Evolutionary conservation across 2,888 invertebrate genomes (phyloP).

Genomic region (Bellardia bayeri): DNA sequence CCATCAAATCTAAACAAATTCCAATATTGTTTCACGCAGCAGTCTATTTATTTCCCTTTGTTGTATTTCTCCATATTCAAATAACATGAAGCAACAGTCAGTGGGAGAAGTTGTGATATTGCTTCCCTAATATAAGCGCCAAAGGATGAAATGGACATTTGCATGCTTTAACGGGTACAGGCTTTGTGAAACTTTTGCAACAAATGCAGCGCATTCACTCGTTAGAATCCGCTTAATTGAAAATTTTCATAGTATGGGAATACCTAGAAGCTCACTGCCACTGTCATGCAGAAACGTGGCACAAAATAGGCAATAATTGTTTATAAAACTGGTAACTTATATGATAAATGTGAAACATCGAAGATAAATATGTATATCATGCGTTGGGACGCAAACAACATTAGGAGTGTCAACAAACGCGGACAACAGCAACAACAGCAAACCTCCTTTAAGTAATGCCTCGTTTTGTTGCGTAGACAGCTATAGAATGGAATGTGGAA

Average conservation of each 20-base stretch:
- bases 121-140: slow-evolving; percentile 25
- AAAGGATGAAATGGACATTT: slow-evolving; percentile 54
- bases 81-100: slow-evolving; percentile 55
- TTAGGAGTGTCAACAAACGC: slow-evolving; percentile 15
- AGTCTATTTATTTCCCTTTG: slow-evolving; percentile 33
- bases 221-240: slow-evolving; percentile 74
- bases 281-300: slow-evolving; percentile 28
- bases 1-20: slow-evolving; percentile 44
- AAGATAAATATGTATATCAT: not conserved
- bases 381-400: not conserved
- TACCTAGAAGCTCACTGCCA: slow-evolving; percentile 3
- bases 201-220: slow-evolving; percentile 74
- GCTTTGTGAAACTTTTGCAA: slow-evolving; percentile 48
- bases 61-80: not conserved
- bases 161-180: slow-evolving; percentile 21
- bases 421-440: not conserved
- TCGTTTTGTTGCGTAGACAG: not conserved
- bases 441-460: slow-evolving; percentile 1
- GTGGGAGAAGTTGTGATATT: slow-evolving; percentile 21
- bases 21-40: slow-evolving; percentile 49
- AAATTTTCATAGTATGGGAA: slow-evolving; percentile 21
- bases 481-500: not conserved
- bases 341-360: slow-evolving; percentile 35
- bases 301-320: slow-evolving; percentile 15
- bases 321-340: not conserved